Evolutionary conservation across 2,797 vertebrate species (phyloP).

Genomic region (Brotula barbata): DNA sequence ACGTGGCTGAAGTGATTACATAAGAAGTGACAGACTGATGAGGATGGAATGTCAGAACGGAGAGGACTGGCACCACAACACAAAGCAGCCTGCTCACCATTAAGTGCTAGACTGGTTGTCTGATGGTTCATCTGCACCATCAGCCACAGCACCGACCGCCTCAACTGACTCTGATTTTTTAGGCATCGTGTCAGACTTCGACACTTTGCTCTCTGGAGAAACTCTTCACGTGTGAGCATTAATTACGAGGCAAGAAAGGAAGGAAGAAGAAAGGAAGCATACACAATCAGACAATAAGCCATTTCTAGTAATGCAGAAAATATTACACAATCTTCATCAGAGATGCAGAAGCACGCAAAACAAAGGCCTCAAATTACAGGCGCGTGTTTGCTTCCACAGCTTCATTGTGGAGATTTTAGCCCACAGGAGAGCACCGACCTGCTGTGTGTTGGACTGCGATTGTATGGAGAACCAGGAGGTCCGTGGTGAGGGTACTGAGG

Average conservation of each 20-base stretch:
- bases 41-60: constrained; percentile 42
- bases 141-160: constrained; percentile 68
- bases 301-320: constrained; percentile 49
- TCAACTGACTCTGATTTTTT: constrained; percentile 76
- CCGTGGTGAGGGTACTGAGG: constrained; percentile 80
- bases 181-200: constrained; percentile 65
- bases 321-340: constrained; percentile 12
- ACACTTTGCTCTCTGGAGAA: constrained; percentile 75
- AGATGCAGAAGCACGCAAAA: constrained; percentile 8
- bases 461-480: constrained; percentile 80
- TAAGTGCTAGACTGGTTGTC: constrained; percentile 71
- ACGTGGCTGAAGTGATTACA: constrained; percentile 14
- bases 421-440: constrained; percentile 77
- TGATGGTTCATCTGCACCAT: constrained; percentile 71
- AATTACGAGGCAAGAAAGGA: constrained; percentile 21
- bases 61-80: constrained; percentile 57
- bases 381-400: constrained; percentile 4
- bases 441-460: constrained; percentile 85
- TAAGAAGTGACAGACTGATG: constrained; percentile 34
- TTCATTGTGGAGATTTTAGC: not conserved
- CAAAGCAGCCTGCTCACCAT: constrained; percentile 69
- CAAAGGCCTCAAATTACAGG: constrained; percentile 10
- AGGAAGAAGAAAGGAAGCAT: constrained; percentile 18
- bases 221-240: constrained; percentile 67
- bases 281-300: not conserved